Percentiles rank a stretch among this genome's conserved stretches.
Evolutionary conservation across 2,888 invertebrate species (phyloP).

Genomic region (Eupithecia vulgata): DNA sequence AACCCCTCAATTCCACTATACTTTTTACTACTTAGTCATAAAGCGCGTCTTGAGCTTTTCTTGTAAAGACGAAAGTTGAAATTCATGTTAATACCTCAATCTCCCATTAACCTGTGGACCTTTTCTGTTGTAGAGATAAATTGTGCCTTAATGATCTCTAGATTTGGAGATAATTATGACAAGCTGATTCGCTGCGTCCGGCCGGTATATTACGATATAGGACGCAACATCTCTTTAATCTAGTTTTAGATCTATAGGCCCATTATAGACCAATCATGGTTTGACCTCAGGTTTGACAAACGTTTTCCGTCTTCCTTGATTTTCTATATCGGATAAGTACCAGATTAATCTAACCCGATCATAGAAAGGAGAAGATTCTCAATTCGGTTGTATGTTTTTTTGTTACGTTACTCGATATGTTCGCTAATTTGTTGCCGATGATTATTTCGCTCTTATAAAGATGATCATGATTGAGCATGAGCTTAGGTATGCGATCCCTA

Average conservation of each 20-base stretch:
- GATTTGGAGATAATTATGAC: slow-evolving; percentile 41
- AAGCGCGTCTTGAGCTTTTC: background rate
- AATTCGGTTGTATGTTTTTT: too few relatives aligned
- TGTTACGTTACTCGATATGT: too few relatives aligned
- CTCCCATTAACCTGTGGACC: background rate
- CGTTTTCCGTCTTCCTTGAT: slow-evolving; percentile 1
- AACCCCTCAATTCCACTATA: too few relatives aligned
- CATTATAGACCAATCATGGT: background rate
- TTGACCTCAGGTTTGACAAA: too few relatives aligned
- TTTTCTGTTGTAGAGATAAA: slow-evolving; percentile 18
- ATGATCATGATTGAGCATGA: too few relatives aligned
- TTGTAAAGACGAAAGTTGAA: background rate
- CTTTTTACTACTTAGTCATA: background rate
- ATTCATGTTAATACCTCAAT: background rate
- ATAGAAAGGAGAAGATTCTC: too few relatives aligned
- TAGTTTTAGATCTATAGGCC: slow-evolving; percentile 13
- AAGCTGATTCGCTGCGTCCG: slow-evolving; percentile 39
- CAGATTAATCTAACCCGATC: background rate
- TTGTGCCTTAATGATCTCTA: slow-evolving; percentile 25
- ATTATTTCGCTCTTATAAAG: too few relatives aligned
- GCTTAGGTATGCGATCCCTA: too few relatives aligned
- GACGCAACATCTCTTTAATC: slow-evolving; percentile 17
- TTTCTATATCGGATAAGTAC: background rate
- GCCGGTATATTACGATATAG: slow-evolving; percentile 33
- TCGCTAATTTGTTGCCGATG: too few relatives aligned